Conservation (phyloP, 2,797 vertebrate species). For the Allobates femoralis region DNA sequence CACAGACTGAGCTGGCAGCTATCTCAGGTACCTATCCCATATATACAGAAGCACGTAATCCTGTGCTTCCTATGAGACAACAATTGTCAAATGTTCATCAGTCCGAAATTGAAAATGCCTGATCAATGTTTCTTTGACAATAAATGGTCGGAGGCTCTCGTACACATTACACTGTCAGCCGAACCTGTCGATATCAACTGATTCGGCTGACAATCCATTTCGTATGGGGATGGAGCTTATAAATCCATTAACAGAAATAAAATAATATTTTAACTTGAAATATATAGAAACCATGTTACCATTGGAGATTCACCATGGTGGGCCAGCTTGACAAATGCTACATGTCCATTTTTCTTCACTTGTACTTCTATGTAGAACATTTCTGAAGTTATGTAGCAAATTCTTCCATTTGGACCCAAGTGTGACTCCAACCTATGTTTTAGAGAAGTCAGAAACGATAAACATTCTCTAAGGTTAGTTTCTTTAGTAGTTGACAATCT, state of each 20-base stretch:
- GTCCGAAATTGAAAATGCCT: too few relatives aligned
- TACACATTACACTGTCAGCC: too few relatives aligned
- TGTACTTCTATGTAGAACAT: slow-evolving; percentile 87
- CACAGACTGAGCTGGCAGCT: too few relatives aligned
- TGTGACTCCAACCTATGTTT: slow-evolving; percentile 79
- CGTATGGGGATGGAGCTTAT: neutral
- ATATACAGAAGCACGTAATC: too few relatives aligned
- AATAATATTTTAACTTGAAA: neutral
- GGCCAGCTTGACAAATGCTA: slow-evolving; percentile 82
- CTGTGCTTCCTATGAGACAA: too few relatives aligned
- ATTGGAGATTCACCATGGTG: slow-evolving; percentile 77
- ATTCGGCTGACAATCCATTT: neutral
- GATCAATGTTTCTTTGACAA: too few relatives aligned
- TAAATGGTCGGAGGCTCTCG: too few relatives aligned
- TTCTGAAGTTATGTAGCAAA: slow-evolving; percentile 85
- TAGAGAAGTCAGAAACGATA: neutral
- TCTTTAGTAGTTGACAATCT: too few relatives aligned
- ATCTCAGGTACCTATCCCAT: too few relatives aligned
- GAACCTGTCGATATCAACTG: too few relatives aligned
- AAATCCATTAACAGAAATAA: neutral
- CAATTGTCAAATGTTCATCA: too few relatives aligned
- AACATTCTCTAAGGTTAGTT: too few relatives aligned
- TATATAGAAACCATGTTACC: slow-evolving; percentile 72
- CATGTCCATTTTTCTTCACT: slow-evolving; percentile 76
- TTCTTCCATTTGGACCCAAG: slow-evolving; percentile 76